Base-by-base conservation (phyloP, 1,140 invertebrate genomes). In the Anastrepha obliqua region DNA sequence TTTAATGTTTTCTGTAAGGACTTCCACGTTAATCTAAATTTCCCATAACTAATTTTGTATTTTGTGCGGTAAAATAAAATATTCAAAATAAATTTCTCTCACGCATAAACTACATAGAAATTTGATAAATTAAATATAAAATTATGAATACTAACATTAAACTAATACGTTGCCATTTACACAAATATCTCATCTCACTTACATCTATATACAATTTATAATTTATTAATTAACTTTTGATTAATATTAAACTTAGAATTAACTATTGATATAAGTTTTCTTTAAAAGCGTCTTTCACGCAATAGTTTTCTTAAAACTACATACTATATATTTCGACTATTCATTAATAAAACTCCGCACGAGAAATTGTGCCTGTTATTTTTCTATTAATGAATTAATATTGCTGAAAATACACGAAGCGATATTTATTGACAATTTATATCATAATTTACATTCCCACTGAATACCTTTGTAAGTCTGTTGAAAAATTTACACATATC, bases 251-350 rank as follows among this genome's bases (percentile, higher is more conserved):
- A 81, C n/a, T 55, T 47, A 74, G 17, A 81, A 81, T 29, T 55
- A 55, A 3, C 74, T n/a, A 20, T 29, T 29, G 20, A 51, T 17
- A 51, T 42, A 44, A 74, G 5, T 17, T 55, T 8, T 20, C 2
- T 20, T 89, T 89, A 90, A 88, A 89, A 88, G 86, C 89, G 87
- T 74, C 86, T 88, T 20, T 29, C 11, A 29, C 47, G 74, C 74
- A 13, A 74, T 47, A 81, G 29, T 29, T 3, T 58, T 81, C 47
- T 55, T 81, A 81, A 1, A 81, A n/a, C n/a, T 81, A 70, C 11
- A 5, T 65, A n/a, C n/a, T n/a, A n/a, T n/a, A 74, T 11, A 44
- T 55, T 81, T 51, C 44, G 47, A 81, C 74, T 81, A 15, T 17
- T 62, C 39, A 55, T 81, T 81, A 81, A 81, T 81, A 81, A 81